Evolutionary conservation across 2,113 vertebrate genomes (phyloP), one percentile per base, ranked within the genome.

Genomic region (Phalacrocorax carbo): DNA sequence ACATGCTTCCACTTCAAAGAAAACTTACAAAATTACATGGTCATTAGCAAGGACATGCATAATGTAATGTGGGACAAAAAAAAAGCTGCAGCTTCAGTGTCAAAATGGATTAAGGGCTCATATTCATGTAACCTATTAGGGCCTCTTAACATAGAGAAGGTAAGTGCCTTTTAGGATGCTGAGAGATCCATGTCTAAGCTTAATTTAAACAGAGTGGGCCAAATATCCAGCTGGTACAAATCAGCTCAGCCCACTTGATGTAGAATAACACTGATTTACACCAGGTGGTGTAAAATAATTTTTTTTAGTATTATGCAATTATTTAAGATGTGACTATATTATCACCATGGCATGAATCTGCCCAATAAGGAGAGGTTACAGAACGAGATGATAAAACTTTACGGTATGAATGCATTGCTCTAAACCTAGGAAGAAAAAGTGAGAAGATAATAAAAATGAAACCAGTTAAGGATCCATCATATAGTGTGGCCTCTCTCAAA

Each of bases 41-140:
- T 89, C 65, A 76, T 89, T 93, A 95, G 44, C 10, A 79, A 90
- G 78, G 81, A 76, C 3, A 30, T 42, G 61, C 55, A 84, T 72
- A 94, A 94, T 73, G 52, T 69, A 91, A 49, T 12, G 19, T 32
- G 48, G 69, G 68, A 88, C 79, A 44, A 90, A 62, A 88, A 88
- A 85, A 88, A 65, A 80, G 34, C 72, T 62, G 49, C 46, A 70
- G 70, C 40, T 91, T 93, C 65, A 70, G 65, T 22, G 65, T 72
- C 78, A 93, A 76, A 94, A 91, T 48, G 70, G 86, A 96, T 95
- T 93, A 95, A 82, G 15, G 62, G 42, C 73, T 92, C 62, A 60
- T 94, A 92, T 70, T 61, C 44, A 84, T 61, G 61, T 29, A 89
- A 76, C n/a, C n/a, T n/a, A n/a, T n/a, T n/a, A n/a, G n/a, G n/a